Percentiles rank a stretch among this genome's conserved stretches.
phyloP scores from a whole-genome alignment of 2,113 vertebrate genomes.

The Physeter macrocephalus region DNA sequence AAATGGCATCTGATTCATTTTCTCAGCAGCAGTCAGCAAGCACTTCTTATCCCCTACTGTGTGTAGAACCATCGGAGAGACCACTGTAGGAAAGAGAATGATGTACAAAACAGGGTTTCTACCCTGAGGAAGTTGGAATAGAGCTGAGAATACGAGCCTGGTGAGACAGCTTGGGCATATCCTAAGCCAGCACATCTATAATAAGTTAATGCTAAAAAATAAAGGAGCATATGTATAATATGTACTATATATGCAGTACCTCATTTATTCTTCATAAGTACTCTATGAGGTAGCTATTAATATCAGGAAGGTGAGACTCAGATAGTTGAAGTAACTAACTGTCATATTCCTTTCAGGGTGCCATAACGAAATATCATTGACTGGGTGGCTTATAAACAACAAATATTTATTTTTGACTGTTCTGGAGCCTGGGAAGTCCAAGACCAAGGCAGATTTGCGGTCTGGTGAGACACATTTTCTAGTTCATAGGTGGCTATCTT shows the following conservation, averaged over 20 bases:
- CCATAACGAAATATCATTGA: neutral
- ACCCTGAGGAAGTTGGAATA: neutral
- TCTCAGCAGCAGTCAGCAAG: neutral
- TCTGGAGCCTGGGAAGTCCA: neutral
- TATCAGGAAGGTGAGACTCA: neutral
- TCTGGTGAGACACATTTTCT: neutral
- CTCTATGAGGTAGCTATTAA: neutral
- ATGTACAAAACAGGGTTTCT: neutral
- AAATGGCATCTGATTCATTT: neutral
- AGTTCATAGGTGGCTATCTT: neutral
- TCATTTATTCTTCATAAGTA: neutral
- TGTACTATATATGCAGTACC: neutral
- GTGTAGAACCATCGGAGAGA: neutral
- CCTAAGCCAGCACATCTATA: neutral
- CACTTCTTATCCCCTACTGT: neutral
- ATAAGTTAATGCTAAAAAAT: neutral
- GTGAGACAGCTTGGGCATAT: neutral
- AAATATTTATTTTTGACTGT: neutral
- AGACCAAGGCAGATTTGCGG: neutral
- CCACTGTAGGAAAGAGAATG: neutral
- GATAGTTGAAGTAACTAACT: neutral
- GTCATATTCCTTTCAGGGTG: neutral
- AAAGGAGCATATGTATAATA: accelerated
- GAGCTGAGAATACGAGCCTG: neutral
- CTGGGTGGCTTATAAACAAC: neutral